phyloP scores from a whole-genome alignment of 2,888 invertebrate species.

The Strigamia transsilvanica region DNA sequence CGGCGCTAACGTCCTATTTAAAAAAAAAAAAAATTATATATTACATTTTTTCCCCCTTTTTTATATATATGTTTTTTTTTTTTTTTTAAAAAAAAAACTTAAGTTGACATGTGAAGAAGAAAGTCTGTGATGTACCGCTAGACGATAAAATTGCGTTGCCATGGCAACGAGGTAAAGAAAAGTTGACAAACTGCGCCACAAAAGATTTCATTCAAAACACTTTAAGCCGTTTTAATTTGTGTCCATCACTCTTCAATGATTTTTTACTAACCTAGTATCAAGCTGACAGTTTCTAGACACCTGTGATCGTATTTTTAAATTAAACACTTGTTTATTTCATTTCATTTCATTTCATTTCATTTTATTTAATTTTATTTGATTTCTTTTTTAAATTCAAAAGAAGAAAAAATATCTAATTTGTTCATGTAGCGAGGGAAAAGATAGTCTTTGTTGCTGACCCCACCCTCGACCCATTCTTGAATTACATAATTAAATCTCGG shows the following conservation, averaged over 20 bases:
- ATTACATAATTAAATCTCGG: conserved; percentile 38
- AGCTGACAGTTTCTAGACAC: too few relatives aligned
- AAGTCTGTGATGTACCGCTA: too few relatives aligned
- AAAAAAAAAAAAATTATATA: not conserved
- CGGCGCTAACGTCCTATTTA: not conserved
- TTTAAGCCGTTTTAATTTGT: not conserved
- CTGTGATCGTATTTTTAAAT: too few relatives aligned
- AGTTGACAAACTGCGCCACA: conserved; percentile 9
- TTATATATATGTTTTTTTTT: not conserved
- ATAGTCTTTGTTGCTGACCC: not conserved
- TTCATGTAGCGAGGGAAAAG: not conserved
- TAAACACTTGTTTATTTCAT: too few relatives aligned
- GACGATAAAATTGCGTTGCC: not conserved
- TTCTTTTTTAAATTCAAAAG: not conserved
- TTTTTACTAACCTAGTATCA: not conserved
- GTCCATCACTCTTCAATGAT: conserved; percentile 2
- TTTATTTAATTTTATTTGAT: too few relatives aligned
- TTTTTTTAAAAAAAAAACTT: not conserved
- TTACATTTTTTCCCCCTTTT: too few relatives aligned
- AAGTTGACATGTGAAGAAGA: not conserved
- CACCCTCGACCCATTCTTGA: conserved; percentile 22
- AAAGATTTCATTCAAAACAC: not conserved
- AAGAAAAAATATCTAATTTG: not conserved
- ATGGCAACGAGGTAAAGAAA: not conserved
- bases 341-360: too few relatives aligned